phyloP scores from a whole-genome alignment of 2,113 vertebrate species.

The Tychaedon coryphoeus region DNA sequence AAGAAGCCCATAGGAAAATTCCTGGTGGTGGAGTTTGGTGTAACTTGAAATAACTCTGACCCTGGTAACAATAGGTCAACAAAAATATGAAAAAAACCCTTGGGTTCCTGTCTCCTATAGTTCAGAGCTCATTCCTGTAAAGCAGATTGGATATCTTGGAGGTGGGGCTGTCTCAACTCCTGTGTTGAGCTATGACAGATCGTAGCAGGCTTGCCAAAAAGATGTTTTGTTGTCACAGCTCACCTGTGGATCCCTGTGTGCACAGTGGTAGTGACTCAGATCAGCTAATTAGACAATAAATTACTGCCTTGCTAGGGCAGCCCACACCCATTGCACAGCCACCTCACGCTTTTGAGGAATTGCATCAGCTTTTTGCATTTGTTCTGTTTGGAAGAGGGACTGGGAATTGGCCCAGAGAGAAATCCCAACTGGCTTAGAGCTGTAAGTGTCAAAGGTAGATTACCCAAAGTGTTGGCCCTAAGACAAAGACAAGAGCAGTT shows the following conservation, averaged over 20 bases:
- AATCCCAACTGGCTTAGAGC: not conserved
- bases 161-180: not conserved
- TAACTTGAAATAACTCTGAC: not conserved
- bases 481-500: not conserved
- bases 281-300: not conserved
- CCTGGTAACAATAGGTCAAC: not conserved
- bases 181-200: not conserved
- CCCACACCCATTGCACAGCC: not conserved
- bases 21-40: not conserved
- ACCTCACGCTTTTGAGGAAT: not conserved
- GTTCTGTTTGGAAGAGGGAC: not conserved
- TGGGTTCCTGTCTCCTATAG: not conserved
- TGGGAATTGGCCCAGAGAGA: not conserved
- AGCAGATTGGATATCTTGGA: not conserved
- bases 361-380: not conserved
- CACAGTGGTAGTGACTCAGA: not conserved
- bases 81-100: not conserved
- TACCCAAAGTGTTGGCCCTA: not conserved
- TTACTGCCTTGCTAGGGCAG: not conserved
- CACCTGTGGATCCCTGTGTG: not conserved
- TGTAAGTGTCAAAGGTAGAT: conserved; percentile 20
- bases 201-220: not conserved
- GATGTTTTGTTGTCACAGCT: not conserved
- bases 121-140: not conserved
- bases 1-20: not conserved